These are phyloP conservation scores for Amitus sp. DNA, from an alignment of 2,888 invertebrate species.

Conservation along the genomic window DNA sequence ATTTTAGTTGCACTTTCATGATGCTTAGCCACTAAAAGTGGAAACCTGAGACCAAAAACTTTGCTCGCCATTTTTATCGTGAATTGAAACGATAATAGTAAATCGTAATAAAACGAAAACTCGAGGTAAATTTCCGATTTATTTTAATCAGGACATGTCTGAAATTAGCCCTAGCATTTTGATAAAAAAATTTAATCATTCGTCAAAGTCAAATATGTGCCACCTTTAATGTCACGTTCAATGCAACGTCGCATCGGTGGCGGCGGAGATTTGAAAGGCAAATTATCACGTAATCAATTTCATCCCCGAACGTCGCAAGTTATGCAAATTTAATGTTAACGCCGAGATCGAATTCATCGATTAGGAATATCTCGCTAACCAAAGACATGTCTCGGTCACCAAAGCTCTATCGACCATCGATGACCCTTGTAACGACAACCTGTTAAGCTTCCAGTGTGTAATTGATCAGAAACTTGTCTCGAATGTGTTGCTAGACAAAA, in stretches of 20 bases:
- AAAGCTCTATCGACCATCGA: slow-evolving; percentile 75
- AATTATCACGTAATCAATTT: slow-evolving; percentile 44
- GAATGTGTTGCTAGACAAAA: too few species aligned
- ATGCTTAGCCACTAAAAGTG: too few species aligned
- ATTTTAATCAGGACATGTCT: too few species aligned
- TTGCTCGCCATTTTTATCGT: too few species aligned
- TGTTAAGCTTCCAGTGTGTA: slow-evolving; percentile 52
- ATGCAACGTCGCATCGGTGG: slow-evolving; percentile 18
- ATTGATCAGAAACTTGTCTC: slow-evolving; percentile 33
- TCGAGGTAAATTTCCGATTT: background rate
- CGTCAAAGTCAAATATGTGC: slow-evolving; percentile 1
- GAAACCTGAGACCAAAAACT: too few species aligned
- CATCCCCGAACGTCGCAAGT: slow-evolving; percentile 33
- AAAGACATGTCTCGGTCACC: too few species aligned
- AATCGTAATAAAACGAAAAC: too few species aligned
- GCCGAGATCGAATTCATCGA: slow-evolving; percentile 28
- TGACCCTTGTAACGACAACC: slow-evolving; percentile 80
- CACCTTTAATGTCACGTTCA: slow-evolving; percentile 5
- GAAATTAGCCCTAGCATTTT: too few species aligned
- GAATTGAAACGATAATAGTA: background rate
- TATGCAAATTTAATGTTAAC: slow-evolving; percentile 39
- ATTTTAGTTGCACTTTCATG: too few species aligned
- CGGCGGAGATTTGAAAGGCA: slow-evolving; percentile 38
- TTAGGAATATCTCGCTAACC: slow-evolving; percentile 64
- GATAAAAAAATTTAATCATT: too few species aligned